phyloP scores from a whole-genome alignment of 2,888 invertebrate genomes.

The Branchellion lobata region DNA sequence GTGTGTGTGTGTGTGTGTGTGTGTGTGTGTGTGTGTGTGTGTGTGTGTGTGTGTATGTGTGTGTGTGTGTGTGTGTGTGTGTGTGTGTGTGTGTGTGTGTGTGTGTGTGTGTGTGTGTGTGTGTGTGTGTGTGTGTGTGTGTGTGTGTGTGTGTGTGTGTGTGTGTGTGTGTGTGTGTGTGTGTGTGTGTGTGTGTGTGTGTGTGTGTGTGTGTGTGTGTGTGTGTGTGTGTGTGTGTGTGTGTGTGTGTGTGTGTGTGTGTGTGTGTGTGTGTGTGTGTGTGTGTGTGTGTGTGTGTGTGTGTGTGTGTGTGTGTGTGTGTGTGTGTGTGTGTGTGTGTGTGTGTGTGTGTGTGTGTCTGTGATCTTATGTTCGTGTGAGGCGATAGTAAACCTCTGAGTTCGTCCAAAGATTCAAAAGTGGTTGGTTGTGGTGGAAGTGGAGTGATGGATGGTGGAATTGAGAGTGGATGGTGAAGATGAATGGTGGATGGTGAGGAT shows the following conservation, averaged over 20 bases:
- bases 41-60: conserved; percentile 22
- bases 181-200: conserved; percentile 22
- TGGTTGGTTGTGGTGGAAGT: no score
- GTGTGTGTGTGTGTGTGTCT: conserved; percentile 19
- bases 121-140: conserved; percentile 23
- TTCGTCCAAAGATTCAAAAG: no score
- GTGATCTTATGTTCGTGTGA: not conserved
- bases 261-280: conserved; percentile 14
- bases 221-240: conserved; percentile 2
- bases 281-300: conserved; percentile 19
- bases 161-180: conserved; percentile 23
- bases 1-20: conserved; percentile 23
- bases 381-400: not conserved
- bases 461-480: no score
- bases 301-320: conserved; percentile 19
- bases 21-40: conserved; percentile 23
- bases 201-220: conserved; percentile 8
- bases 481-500: no score
- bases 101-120: conserved; percentile 23
- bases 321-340: conserved; percentile 19
- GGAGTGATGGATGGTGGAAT: no score
- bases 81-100: conserved; percentile 19
- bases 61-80: conserved; percentile 23
- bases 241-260: conserved; percentile 14
- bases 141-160: conserved; percentile 23